Conservation (phyloP, 2,888 invertebrate genomes). For the Xestia xanthographa region DNA sequence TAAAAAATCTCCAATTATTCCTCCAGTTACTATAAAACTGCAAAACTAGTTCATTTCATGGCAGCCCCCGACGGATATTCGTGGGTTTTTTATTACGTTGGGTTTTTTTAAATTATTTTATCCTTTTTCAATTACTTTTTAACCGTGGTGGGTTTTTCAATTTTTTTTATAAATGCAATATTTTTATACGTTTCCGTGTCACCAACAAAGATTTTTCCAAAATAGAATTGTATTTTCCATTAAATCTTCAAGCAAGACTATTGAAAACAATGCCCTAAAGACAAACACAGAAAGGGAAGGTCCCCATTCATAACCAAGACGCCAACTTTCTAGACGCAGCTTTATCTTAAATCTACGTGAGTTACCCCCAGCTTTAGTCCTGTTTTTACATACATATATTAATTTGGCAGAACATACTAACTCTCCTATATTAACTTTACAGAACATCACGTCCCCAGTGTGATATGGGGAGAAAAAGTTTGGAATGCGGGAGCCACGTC, state of each 20-base stretch:
- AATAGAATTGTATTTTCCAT: neutral
- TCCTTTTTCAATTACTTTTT: no score
- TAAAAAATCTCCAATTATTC: no score
- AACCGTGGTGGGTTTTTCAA: no score
- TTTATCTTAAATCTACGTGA: conserved; percentile 36
- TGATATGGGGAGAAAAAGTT: conserved; percentile 58
- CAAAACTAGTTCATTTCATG: no score
- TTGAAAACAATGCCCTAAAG: conserved; percentile 36
- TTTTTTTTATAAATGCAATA: no score
- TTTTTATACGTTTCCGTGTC: neutral
- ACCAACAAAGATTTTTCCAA: neutral
- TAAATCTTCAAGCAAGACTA: conserved; percentile 11
- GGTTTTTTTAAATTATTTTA: no score
- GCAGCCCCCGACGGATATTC: no score
- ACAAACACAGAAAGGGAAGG: conserved; percentile 45
- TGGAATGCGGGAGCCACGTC: conserved; percentile 54
- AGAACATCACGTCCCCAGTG: conserved; percentile 40
- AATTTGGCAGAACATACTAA: conserved; percentile 51
- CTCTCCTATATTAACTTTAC: conserved; percentile 64
- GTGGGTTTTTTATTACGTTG: no score
- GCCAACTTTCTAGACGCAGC: conserved; percentile 18
- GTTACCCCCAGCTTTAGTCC: conserved; percentile 31
- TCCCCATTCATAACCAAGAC: conserved; percentile 37
- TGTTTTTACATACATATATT: conserved; percentile 36
- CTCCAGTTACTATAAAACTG: no score